These are phyloP conservation scores for Ornithoptera alexandrae DNA, from an alignment of 2,888 invertebrate species.

Conservation along the genomic window DNA sequence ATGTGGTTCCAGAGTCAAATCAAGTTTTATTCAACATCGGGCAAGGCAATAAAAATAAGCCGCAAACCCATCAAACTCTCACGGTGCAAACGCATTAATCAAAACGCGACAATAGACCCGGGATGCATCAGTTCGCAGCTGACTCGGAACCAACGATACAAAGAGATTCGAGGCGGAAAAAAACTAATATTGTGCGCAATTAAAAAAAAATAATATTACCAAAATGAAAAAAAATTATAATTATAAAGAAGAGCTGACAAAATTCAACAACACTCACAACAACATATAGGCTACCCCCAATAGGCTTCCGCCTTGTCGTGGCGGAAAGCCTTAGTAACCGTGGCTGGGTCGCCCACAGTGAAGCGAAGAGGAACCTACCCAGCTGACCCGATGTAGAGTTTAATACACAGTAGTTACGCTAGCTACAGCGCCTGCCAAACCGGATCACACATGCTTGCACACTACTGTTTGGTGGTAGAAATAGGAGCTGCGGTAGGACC, in stretches of 20 bases:
- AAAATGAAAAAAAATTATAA: neutral
- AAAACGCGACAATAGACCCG: constrained; percentile 52
- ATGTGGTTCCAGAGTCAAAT: neutral
- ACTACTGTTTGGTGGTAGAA: no score
- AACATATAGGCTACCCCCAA: no score
- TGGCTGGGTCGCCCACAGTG: no score
- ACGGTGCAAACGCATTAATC: constrained; percentile 64
- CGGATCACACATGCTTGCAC: no score
- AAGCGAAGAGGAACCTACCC: no score
- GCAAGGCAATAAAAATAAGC: constrained; percentile 46
- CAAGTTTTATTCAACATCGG: constrained; percentile 11
- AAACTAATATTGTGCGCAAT: neutral
- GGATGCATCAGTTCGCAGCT: constrained; percentile 48
- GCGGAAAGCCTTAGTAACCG: no score
- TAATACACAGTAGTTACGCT: no score
- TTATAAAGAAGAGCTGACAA: neutral
- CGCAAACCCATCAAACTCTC: constrained; percentile 45
- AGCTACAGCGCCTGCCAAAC: no score
- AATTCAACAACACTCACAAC: no score
- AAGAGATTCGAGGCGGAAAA: constrained; percentile 12
- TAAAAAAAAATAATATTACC: neutral
- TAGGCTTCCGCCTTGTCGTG: no score
- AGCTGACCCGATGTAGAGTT: no score
- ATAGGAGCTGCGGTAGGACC: no score
- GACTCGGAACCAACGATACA: constrained; percentile 37